Conservation (phyloP, 2,797 vertebrate species). For the Falco berigora region DNA sequence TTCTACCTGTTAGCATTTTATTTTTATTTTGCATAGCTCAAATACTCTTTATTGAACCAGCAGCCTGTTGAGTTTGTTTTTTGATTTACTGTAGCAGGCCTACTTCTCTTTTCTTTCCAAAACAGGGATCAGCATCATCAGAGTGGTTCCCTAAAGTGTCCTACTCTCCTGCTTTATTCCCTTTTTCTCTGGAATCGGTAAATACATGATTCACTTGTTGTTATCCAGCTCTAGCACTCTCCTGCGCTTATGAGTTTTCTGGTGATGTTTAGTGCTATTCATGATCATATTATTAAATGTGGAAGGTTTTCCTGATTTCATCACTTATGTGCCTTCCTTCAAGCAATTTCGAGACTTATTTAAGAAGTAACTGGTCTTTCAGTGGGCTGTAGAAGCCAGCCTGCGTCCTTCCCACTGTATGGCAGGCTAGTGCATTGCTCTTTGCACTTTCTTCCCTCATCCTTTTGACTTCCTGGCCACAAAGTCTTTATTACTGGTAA, state of each 20-base stretch:
- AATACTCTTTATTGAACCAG: not conserved
- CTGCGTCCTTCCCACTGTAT: rapidly evolving
- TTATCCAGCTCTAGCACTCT: not conserved
- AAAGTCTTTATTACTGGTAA: not conserved
- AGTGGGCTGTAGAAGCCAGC: not conserved
- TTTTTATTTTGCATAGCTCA: not conserved
- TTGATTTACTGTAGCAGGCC: not conserved
- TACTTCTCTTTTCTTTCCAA: not conserved
- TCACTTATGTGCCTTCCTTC: not conserved
- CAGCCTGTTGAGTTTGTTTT: not conserved
- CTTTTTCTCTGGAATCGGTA: not conserved
- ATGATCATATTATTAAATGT: not conserved
- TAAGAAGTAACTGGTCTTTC: not conserved
- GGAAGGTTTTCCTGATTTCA: not conserved
- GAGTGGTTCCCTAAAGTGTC: not conserved
- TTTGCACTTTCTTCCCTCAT: not conserved
- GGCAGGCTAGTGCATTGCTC: not conserved
- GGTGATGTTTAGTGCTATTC: not conserved
- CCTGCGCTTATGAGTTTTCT: not conserved
- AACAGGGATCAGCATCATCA: not conserved
- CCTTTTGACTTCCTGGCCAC: not conserved
- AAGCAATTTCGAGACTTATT: not conserved
- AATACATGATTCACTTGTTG: not conserved
- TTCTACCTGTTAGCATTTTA: not conserved
- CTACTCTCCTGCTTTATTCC: not conserved